Base-by-base conservation (phyloP, 2,113 vertebrate species). In the Labeo catla region DNA sequence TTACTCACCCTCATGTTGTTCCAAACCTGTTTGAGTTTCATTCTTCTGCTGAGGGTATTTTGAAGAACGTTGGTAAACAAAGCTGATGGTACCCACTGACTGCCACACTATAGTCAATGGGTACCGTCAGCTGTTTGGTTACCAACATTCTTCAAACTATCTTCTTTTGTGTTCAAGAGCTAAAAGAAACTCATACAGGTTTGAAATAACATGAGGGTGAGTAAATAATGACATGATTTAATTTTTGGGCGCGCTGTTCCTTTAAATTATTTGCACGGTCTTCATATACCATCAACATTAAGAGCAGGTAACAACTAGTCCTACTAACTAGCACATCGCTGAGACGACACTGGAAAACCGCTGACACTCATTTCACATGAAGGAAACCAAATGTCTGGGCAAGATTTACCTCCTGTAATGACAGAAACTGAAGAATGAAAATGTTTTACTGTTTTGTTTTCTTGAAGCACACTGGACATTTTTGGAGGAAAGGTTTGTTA, bases 391-490 rank as follows among this genome's bases (percentile, higher is more conserved):
- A 89, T 86, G 88, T 50, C 74, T 49, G 19, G 6, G 66, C 34
- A 19, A 0, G 54, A 76, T 84, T 15, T 16, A 76, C 52, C 54
- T 52, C 47, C 87, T 76, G 36, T 61, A 8, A 76, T 87, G 68
- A 50, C 9, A 84, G n/a, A 72, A 66, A 79, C 68, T 81, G 79
- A 81, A 63, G 82, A 76, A 74, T 12, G 45, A 72, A 84, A 54
- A 15, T 50, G 36, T 82, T 83, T 59, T 87, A 77, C 45, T 39
- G 76, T 11, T 77, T 73, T 87, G 59, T 57, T 89, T 85, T 73
- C 82, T 89, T 88, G 36, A 72, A 80, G 68, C 84, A 93, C 90
- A 92, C 91, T 93, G 91, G 91, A 92, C 50, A 86, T 81, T 74
- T 86, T 80, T 39, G 68, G 8, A 70, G 43, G 68, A 43, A 43